phyloP scores from a whole-genome alignment of 1,140 invertebrate species.

The Drosophila paulistorum region DNA sequence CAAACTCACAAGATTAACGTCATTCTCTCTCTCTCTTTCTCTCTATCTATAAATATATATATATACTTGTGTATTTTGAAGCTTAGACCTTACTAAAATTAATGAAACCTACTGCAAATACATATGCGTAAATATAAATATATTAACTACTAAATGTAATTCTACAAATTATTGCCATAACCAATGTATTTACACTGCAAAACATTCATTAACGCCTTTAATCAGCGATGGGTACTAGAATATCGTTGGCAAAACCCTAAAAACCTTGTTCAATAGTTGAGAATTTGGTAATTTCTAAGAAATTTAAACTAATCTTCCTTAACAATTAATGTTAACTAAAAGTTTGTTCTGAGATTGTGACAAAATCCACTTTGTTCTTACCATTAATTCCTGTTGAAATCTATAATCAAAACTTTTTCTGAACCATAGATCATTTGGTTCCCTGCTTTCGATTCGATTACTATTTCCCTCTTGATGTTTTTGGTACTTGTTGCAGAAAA shows the following conservation, averaged over 20 bases:
- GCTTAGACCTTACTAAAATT: slow-evolving; percentile 22
- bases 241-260: no score
- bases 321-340: no score
- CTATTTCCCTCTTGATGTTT: background rate
- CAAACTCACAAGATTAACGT: background rate
- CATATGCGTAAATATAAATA: slow-evolving; percentile 23
- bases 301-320: no score
- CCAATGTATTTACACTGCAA: background rate
- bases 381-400: no score
- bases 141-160: slow-evolving; percentile 47
- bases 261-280: no score
- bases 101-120: slow-evolving; percentile 34
- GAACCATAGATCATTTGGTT: no score
- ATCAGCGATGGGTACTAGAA: background rate
- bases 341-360: no score
- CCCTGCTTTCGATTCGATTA: no score
- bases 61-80: slow-evolving; percentile 10
- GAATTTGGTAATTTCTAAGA: no score
- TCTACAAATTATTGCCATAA: slow-evolving; percentile 35
- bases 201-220: background rate
- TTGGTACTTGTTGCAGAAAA: background rate
- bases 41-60: background rate
- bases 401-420: no score
- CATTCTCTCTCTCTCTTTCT: background rate
- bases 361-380: no score